Evolutionary conservation across 2,888 invertebrate genomes (phyloP), one percentile per base, ranked within the genome.

Genomic region (Drosophila borborema): DNA sequence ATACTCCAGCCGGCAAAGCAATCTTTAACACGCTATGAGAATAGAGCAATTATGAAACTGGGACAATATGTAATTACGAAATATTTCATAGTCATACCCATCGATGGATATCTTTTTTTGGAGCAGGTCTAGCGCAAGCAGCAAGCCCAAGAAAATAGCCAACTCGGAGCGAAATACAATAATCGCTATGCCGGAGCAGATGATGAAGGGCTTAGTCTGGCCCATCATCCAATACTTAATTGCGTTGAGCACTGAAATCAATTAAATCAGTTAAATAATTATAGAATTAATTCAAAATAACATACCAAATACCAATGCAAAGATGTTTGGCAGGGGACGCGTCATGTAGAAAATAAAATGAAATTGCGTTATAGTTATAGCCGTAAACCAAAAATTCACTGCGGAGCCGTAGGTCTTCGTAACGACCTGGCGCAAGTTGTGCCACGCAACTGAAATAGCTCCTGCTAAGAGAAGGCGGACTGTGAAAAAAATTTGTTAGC

Each of bases 261-360:
- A 75, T 65, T 62, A 45, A 46, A 72, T 41, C 2, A 28, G 8
- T 23, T 36, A 34, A 1, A 34, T 74, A 56, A 63, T 63, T 20
- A 0, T 31, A 2, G 8, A 41, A 51, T 8, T 6, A 4, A 28
- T 4, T n/a, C 3, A 46, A 16, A 40, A 5, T 5, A 28, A 86
- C 93, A 94, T 95, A 99, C 99, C 98, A 91, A 98, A 93, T 61
- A 97, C 97, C 89, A 99, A 93, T 45, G 97, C 98, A 95, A 99
- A 97, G 40, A 97, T 97, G 93, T 99, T 99, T 64, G 99, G 99
- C 86, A 99, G 94, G 14, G 99, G 96, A 71, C 99, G 95, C 88
- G 98, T 97, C 93, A 98, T 95, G 92, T 99, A 99, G 93, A 98
- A 99, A 95, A 99, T 96, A 91, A 99, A 98, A 94, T 99, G 99